Percentiles rank a stretch among this genome's conserved stretches.
Conservation (phyloP, 1,140 invertebrate species). For the Drosophila seguyi region DNA sequence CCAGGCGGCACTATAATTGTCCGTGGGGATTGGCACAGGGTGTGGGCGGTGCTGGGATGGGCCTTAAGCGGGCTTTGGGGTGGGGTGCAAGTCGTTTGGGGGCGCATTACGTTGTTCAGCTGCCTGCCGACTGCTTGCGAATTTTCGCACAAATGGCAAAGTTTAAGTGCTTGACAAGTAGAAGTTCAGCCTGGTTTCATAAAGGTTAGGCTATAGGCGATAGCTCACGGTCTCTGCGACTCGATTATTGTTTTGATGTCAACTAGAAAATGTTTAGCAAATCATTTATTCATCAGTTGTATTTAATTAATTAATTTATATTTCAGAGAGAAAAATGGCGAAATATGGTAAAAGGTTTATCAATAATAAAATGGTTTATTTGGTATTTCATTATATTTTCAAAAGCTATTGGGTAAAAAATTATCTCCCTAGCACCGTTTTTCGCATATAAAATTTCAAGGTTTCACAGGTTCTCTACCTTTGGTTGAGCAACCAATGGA, state of each 20-base stretch:
- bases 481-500: not conserved
- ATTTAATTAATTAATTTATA: no score
- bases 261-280: not conserved
- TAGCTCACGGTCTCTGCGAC: not conserved
- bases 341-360: not conserved
- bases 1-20: conserved; percentile 16
- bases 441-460: not conserved
- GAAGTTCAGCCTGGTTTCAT: conserved; percentile 15
- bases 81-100: conserved; percentile 15
- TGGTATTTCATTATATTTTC: no score
- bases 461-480: not conserved
- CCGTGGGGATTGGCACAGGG: conserved; percentile 8
- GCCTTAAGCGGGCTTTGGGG: not conserved
- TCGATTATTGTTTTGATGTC: not conserved
- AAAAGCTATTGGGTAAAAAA: not conserved
- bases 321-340: no score
- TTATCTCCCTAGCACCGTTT: not conserved
- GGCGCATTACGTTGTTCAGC: conserved; percentile 22
- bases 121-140: conserved; percentile 19
- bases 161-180: conserved; percentile 23
- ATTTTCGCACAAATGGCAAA: conserved; percentile 22
- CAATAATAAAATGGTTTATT: not conserved
- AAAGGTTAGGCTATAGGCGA: not conserved
- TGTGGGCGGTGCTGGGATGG: conserved; percentile 4
- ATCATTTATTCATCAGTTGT: not conserved